Evolutionary conservation across 2,797 vertebrate species (phyloP).

Genomic region (Sebastes oblongus): DNA sequence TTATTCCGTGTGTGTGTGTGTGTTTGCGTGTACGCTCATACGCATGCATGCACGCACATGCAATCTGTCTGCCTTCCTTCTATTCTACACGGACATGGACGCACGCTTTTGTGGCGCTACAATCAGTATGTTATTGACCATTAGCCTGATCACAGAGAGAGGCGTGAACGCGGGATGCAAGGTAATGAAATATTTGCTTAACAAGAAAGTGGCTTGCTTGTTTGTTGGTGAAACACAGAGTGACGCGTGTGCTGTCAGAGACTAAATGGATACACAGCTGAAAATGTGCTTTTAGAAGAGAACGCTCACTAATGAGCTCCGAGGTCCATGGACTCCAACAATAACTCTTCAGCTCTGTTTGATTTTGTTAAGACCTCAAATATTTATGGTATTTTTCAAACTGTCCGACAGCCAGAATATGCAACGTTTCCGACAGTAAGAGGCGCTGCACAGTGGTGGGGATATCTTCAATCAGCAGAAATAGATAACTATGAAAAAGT

Average conservation of each 20-base stretch:
- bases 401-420: not conserved
- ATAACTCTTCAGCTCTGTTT: not conserved
- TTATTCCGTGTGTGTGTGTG: constrained; percentile 17
- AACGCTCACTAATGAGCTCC: constrained; percentile 14
- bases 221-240: constrained; percentile 38
- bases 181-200: constrained; percentile 41
- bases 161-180: not conserved
- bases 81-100: constrained; percentile 3
- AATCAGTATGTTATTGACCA: constrained; percentile 36
- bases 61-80: not conserved
- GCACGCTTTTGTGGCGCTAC: not conserved
- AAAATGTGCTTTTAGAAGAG: constrained; percentile 1
- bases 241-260: not conserved
- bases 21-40: not conserved
- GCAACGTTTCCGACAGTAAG: not conserved
- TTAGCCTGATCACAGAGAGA: constrained; percentile 18
- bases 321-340: constrained; percentile 1
- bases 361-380: not conserved
- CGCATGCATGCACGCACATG: not conserved
- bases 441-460: not conserved
- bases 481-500: not conserved
- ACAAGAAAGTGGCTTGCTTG: constrained; percentile 1
- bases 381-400: not conserved
- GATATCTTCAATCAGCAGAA: not conserved
- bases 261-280: not conserved